Evolutionary conservation across 2,797 vertebrate genomes (phyloP).

Genomic region (Spondyliosoma cantharus): DNA sequence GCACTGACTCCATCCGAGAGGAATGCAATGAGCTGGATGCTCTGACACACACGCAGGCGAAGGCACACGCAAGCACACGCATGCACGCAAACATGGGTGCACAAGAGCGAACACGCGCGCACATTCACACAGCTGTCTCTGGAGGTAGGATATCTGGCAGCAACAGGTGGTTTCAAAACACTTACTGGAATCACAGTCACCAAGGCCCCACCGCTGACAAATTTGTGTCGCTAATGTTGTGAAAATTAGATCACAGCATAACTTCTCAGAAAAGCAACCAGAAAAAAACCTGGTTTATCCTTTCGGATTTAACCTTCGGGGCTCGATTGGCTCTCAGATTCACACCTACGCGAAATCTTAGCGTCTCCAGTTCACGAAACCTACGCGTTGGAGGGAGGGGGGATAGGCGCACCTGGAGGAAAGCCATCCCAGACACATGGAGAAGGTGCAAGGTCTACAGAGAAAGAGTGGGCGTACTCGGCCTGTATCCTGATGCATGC

Average conservation of each 20-base stretch:
- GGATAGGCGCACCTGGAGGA: background rate
- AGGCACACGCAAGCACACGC: conserved; percentile 19
- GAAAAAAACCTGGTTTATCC: conserved; percentile 35
- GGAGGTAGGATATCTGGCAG: conserved; percentile 68
- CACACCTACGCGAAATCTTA: conserved; percentile 17
- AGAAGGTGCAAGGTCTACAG: background rate
- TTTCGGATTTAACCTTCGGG: conserved; percentile 17
- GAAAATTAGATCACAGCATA: conserved; percentile 29
- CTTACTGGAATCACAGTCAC: conserved; percentile 66
- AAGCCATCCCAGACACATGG: background rate
- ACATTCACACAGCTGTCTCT: conserved; percentile 46
- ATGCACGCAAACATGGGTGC: conserved; percentile 31
- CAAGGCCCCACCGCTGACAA: conserved; percentile 36
- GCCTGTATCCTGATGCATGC: conserved; percentile 36
- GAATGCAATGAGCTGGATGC: conserved; percentile 74
- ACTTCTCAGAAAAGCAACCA: conserved; percentile 42
- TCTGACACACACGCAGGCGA: conserved; percentile 35
- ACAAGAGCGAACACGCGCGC: conserved; percentile 18
- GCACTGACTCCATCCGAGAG: conserved; percentile 64
- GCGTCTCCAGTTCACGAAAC: conserved; percentile 3
- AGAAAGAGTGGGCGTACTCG: background rate
- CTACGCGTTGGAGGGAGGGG: conserved; percentile 12
- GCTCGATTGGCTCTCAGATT: conserved; percentile 12
- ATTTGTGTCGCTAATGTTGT: conserved; percentile 25
- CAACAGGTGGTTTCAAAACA: conserved; percentile 71